These are phyloP conservation scores for Grus americana DNA, from an alignment of 2,113 vertebrate genomes.

Conservation along the genomic window DNA sequence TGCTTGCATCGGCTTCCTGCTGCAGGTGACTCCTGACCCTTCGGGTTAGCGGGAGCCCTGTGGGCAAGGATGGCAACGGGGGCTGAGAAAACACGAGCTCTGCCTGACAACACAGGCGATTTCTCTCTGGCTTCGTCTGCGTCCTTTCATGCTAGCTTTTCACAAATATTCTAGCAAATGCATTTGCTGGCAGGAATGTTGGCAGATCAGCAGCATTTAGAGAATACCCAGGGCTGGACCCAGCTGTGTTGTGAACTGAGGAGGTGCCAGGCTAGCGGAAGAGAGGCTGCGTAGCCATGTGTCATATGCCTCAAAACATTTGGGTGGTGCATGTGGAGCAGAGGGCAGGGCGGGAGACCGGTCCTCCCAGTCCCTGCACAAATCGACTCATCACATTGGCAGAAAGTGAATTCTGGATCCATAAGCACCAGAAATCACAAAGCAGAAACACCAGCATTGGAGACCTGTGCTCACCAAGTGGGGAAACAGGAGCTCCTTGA, in stretches of 20 bases:
- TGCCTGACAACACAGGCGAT: background rate
- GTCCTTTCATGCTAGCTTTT: background rate
- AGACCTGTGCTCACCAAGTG: background rate
- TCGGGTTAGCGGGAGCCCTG: rapidly evolving
- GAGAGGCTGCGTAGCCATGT: background rate
- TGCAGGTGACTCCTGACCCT: background rate
- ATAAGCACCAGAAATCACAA: background rate
- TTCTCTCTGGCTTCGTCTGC: background rate
- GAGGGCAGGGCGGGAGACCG: background rate
- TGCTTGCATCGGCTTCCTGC: background rate
- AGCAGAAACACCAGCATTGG: rapidly evolving
- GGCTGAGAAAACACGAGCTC: background rate
- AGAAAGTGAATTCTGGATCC: background rate
- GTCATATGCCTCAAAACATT: background rate
- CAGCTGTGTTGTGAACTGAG: background rate
- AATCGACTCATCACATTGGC: background rate
- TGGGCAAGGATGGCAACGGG: rapidly evolving
- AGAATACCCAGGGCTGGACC: background rate
- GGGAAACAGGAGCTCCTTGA: background rate
- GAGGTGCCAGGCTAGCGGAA: background rate
- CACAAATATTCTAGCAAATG: background rate
- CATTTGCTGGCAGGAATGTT: background rate
- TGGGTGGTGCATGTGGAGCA: background rate
- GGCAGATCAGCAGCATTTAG: background rate
- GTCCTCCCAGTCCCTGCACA: background rate